These are phyloP conservation scores for Oceanodroma tethys DNA, from an alignment of 2,113 vertebrate genomes.

Conservation along the genomic window DNA sequence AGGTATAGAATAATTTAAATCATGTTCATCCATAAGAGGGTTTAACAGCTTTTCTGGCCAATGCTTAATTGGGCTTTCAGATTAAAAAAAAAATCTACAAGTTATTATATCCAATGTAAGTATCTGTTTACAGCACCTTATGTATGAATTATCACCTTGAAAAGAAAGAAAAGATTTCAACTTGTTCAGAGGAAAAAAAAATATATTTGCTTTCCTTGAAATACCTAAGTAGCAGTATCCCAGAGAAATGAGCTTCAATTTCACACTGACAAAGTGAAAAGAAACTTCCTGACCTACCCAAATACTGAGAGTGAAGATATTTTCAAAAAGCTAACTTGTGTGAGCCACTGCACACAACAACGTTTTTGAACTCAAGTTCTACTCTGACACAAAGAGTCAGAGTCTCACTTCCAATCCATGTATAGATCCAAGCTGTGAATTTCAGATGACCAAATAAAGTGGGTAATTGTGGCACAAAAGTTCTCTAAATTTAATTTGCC, in stretches of 20 bases:
- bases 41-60: constrained; percentile 9
- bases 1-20: background rate
- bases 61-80: constrained; percentile 39
- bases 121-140: constrained; percentile 31
- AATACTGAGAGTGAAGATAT: background rate
- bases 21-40: background rate
- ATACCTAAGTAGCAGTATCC: constrained; percentile 10
- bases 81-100: constrained; percentile 13
- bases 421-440: background rate
- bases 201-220: constrained; percentile 23
- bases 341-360: background rate
- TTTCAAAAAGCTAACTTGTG: background rate
- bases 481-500: background rate
- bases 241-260: constrained; percentile 40
- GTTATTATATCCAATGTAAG: constrained; percentile 49
- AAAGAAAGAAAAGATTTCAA: constrained; percentile 40
- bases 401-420: background rate
- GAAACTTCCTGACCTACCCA: background rate
- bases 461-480: background rate
- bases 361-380: background rate
- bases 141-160: constrained; percentile 60
- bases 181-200: background rate
- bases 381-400: background rate
- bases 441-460: background rate
- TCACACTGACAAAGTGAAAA: background rate